phyloP scores from a whole-genome alignment of 2,888 invertebrate genomes.

The Poecilobothrus nobilitatus region DNA sequence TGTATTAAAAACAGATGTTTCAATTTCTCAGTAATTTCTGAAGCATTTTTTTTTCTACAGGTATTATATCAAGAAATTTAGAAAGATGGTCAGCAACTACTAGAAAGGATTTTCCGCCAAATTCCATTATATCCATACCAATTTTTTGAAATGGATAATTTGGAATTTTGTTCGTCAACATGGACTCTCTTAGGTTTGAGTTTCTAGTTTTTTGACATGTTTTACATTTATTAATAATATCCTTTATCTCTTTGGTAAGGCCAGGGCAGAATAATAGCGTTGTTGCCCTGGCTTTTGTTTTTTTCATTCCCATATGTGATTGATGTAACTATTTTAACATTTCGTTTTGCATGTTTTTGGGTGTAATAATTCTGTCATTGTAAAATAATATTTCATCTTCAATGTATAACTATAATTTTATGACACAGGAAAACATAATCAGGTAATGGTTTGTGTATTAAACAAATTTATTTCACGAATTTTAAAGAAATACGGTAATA shows the following conservation, averaged over 20 bases:
- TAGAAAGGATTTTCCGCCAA: conserved; percentile 15
- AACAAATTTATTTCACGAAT: too few species aligned
- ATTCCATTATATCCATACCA: conserved; percentile 17
- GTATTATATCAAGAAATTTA: neutral
- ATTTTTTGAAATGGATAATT: conserved; percentile 16
- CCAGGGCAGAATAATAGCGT: neutral
- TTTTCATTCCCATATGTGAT: conserved; percentile 17
- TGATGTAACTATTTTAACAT: conserved; percentile 3
- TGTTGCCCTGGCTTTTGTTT: conserved; percentile 16
- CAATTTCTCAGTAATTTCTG: conserved; percentile 7
- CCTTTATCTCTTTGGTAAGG: neutral
- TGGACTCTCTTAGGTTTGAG: conserved; percentile 2
- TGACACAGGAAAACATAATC: too few species aligned
- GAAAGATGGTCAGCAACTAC: conserved; percentile 12
- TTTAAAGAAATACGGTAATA: too few species aligned
- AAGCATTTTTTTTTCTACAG: conserved; percentile 10
- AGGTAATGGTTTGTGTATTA: too few species aligned
- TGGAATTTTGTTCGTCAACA: conserved; percentile 10
- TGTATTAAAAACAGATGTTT: neutral
- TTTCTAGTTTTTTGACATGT: conserved; percentile 11
- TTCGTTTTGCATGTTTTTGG: neutral
- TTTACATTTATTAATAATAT: conserved; percentile 10
- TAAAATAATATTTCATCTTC: conserved; percentile 11
- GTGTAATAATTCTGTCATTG: conserved; percentile 12
- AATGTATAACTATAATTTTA: too few species aligned